phyloP scores from a whole-genome alignment of 2,113 vertebrate genomes.

The Pterocles orientalis region DNA sequence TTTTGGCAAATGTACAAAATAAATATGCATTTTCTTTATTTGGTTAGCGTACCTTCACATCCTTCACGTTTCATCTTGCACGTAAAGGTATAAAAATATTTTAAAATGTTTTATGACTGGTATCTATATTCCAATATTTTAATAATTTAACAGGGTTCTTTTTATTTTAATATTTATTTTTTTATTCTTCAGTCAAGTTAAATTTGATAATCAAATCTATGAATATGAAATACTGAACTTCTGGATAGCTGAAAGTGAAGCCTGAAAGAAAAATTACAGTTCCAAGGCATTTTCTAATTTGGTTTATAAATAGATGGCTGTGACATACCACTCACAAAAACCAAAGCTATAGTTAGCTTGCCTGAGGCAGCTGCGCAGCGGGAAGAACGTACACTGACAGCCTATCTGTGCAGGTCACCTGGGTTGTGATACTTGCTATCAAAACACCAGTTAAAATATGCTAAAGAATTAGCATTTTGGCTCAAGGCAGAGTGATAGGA shows the following conservation, averaged over 20 bases:
- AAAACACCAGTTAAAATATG: conserved; percentile 18
- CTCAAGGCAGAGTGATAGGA: background rate
- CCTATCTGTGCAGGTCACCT: background rate
- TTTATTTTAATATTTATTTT: background rate
- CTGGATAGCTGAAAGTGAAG: background rate
- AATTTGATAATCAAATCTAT: background rate
- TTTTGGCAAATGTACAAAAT: background rate
- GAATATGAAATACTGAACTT: background rate
- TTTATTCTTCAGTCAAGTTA: background rate
- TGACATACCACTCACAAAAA: conserved; percentile 45
- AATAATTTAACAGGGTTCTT: background rate
- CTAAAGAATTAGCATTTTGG: conserved; percentile 21
- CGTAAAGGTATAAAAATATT: background rate
- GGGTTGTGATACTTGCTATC: conserved; percentile 5
- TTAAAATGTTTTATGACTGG: background rate
- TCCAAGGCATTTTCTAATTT: conserved; percentile 44
- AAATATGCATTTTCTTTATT: background rate
- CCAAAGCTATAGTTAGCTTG: conserved; percentile 47
- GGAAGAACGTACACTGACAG: background rate
- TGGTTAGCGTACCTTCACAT: background rate
- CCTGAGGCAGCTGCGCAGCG: conserved; percentile 40
- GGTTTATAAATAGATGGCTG: conserved; percentile 56
- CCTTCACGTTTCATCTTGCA: background rate
- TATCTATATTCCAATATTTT: background rate
- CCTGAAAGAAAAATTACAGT: conserved; percentile 32